A percentile compares a stretch with the other conserved stretches of the same genome.
Conservation (phyloP, 2,888 invertebrate genomes). For the Polymixis lichenea region DNA sequence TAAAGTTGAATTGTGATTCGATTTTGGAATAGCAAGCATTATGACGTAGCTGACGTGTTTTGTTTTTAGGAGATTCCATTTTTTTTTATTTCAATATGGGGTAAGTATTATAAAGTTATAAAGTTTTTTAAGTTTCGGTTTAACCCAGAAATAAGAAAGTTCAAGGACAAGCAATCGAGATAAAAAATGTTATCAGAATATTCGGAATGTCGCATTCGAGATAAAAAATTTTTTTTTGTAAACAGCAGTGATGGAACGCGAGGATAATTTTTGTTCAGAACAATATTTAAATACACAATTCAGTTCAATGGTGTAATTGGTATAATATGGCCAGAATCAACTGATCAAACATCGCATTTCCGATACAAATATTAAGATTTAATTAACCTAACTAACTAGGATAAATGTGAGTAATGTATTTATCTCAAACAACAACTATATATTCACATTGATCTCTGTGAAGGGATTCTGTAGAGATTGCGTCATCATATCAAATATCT, state of each 20-base stretch:
- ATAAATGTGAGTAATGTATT: background rate
- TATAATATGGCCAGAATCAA: background rate
- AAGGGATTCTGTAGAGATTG: constrained; percentile 32
- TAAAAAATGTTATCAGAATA: background rate
- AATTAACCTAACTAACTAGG: background rate
- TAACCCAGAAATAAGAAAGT: constrained; percentile 3
- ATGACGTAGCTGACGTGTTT: background rate
- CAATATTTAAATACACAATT: constrained; percentile 1
- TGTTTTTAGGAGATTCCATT: background rate
- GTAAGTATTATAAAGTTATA: no score
- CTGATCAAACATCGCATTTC: background rate
- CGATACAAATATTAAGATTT: background rate
- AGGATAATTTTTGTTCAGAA: background rate
- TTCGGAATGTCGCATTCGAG: constrained; percentile 1
- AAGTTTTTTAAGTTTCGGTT: background rate
- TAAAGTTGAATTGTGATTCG: background rate
- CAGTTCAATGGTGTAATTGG: background rate
- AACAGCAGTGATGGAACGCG: background rate
- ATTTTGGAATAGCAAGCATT: background rate
- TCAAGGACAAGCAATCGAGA: constrained; percentile 30
- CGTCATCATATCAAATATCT: constrained; percentile 48
- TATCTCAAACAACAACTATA: constrained; percentile 3
- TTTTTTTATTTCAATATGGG: background rate
- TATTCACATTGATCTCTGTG: constrained; percentile 24
- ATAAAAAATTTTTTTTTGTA: constrained; percentile 10